Evolutionary conservation across 2,113 vertebrate genomes (phyloP).

Genomic region (Arenaria interpres): DNA sequence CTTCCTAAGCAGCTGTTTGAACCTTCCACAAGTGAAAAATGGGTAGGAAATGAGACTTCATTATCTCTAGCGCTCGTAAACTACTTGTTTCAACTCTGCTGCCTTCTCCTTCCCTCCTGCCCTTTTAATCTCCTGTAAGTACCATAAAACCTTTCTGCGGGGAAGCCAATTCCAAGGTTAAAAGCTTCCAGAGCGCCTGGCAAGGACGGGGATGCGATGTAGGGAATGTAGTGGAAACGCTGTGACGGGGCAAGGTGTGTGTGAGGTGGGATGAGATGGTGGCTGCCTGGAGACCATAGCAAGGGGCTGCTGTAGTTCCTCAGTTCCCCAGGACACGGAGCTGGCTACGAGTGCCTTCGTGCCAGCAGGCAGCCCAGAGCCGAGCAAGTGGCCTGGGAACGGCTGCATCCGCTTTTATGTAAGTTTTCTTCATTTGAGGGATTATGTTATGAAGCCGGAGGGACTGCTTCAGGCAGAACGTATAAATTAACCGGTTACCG

Average conservation of each 20-base stretch:
- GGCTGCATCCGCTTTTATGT: constrained; percentile 7
- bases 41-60: not conserved
- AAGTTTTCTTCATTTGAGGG: constrained; percentile 52
- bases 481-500: constrained; percentile 55
- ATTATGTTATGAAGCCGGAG: constrained; percentile 34
- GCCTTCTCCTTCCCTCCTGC: no score
- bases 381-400: not conserved
- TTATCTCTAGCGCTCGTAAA: not conserved
- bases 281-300: not conserved
- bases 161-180: not conserved
- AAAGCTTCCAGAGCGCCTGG: not conserved
- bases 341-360: not conserved
- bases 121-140: not conserved
- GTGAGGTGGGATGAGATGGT: not conserved
- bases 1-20: not conserved
- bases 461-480: constrained; percentile 24
- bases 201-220: not conserved
- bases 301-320: not conserved
- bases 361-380: constrained; percentile 40
- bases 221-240: not conserved
- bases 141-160: not conserved
- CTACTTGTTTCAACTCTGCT: not conserved
- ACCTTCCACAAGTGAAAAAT: not conserved
- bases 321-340: constrained; percentile 17
- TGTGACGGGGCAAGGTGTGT: not conserved